Conservation (phyloP, 2,113 vertebrate species). For the Nycticryphes semicollaris region DNA sequence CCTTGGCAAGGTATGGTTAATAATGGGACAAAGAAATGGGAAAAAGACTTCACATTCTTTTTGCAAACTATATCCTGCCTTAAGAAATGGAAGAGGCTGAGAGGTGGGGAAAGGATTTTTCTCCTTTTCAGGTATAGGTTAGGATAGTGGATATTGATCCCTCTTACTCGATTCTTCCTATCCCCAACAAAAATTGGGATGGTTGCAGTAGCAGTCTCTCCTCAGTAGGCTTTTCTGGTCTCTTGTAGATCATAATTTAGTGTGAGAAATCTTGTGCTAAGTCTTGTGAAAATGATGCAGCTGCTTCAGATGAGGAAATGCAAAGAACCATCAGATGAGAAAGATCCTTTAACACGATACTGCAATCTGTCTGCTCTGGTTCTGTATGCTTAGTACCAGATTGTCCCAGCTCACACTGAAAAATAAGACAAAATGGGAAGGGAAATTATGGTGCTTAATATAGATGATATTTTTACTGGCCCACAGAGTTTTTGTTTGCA, state of each 20-base stretch:
- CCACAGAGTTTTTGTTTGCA: not conserved
- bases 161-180: not conserved
- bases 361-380: not conserved
- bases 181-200: not conserved
- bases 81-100: not conserved
- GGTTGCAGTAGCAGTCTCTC: not conserved
- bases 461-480: not conserved
- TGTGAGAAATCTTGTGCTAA: not conserved
- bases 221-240: not conserved
- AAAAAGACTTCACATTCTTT: not conserved
- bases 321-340: not conserved
- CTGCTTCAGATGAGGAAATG: constrained; percentile 6
- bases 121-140: not conserved
- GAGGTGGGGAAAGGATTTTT: not conserved
- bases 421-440: not conserved
- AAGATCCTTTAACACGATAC: not conserved
- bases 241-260: not conserved
- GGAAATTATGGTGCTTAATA: not conserved
- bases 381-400: constrained; percentile 4
- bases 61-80: not conserved
- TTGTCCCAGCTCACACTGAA: not conserved
- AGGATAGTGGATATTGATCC: not conserved
- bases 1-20: not conserved
- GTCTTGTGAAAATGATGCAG: not conserved
- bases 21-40: not conserved